phyloP scores from a whole-genome alignment of 2,888 invertebrate species.

The Himalopsyche anomala region DNA sequence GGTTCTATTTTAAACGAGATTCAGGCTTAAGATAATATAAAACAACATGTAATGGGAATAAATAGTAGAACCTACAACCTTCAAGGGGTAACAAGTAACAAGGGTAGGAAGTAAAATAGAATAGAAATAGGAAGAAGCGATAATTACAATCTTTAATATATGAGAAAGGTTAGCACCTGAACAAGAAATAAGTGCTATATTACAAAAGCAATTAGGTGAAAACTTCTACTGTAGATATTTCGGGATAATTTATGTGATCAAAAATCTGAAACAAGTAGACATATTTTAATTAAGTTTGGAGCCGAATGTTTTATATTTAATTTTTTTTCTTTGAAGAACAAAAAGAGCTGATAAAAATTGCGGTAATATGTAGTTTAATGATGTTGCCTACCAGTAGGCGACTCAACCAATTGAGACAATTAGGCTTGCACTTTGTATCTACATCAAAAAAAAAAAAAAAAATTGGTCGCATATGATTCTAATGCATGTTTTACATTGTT shows the following conservation, averaged over 20 bases:
- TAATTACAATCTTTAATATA: slow-evolving; percentile 31
- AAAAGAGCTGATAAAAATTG: too few relatives aligned
- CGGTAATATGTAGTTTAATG: too few relatives aligned
- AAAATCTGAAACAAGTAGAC: not conserved
- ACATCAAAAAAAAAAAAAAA: too few relatives aligned
- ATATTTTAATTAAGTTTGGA: too few relatives aligned
- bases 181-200: slow-evolving; percentile 23
- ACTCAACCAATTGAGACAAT: too few relatives aligned
- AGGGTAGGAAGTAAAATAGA: slow-evolving; percentile 30
- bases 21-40: slow-evolving; percentile 34
- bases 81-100: slow-evolving; percentile 22
- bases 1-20: slow-evolving; percentile 16
- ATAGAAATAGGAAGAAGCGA: slow-evolving; percentile 30
- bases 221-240: not conserved
- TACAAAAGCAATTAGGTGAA: slow-evolving; percentile 16
- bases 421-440: too few relatives aligned
- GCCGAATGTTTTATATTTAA: too few relatives aligned
- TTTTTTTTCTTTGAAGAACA: too few relatives aligned
- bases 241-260: not conserved
- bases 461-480: too few relatives aligned
- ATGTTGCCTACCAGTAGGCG: too few relatives aligned
- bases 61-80: slow-evolving; percentile 31
- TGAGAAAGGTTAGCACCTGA: slow-evolving; percentile 30
- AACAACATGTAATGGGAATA: slow-evolving; percentile 31
- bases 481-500: too few relatives aligned